Evolutionary conservation across 2,888 invertebrate species (phyloP).

Genomic region (Ptychoptera contaminata): DNA sequence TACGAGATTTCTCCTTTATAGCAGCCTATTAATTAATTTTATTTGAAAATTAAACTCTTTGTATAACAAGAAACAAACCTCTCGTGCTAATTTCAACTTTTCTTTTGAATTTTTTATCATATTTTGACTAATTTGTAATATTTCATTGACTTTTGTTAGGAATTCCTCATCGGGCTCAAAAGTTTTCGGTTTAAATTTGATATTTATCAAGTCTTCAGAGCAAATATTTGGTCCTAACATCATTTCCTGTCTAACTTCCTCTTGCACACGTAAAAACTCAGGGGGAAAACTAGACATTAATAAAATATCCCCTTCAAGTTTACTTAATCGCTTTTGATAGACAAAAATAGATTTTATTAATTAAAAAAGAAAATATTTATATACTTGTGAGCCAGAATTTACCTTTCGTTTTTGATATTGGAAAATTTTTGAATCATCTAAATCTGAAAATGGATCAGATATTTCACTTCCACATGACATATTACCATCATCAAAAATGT

Average conservation of each 20-base stretch:
- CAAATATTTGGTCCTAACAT: not conserved
- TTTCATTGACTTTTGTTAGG: not conserved
- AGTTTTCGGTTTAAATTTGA: not conserved
- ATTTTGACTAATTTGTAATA: not conserved
- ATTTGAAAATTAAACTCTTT: not conserved
- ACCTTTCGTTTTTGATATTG: conserved; percentile 2
- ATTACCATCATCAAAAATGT: conserved; percentile 4
- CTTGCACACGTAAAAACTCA: conserved; percentile 1
- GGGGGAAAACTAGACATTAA: conserved; percentile 2
- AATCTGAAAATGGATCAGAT: conserved; percentile 5
- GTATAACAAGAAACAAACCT: not conserved
- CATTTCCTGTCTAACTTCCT: conserved; percentile 1
- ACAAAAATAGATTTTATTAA: not conserved
- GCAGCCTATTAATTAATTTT: not conserved
- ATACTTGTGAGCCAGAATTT: not conserved
- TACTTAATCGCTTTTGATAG: conserved; percentile 2
- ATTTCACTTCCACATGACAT: not conserved
- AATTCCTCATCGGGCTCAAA: not conserved
- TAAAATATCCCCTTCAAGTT: conserved; percentile 3
- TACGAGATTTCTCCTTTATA: not conserved
- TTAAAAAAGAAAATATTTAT: not conserved
- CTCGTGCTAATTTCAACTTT: not conserved
- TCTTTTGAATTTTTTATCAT: not conserved
- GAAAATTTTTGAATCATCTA: not conserved
- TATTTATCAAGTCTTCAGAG: conserved; percentile 3